phyloP scores from a whole-genome alignment of 2,113 vertebrate species.

The Chiloscyllium plagiosum region DNA sequence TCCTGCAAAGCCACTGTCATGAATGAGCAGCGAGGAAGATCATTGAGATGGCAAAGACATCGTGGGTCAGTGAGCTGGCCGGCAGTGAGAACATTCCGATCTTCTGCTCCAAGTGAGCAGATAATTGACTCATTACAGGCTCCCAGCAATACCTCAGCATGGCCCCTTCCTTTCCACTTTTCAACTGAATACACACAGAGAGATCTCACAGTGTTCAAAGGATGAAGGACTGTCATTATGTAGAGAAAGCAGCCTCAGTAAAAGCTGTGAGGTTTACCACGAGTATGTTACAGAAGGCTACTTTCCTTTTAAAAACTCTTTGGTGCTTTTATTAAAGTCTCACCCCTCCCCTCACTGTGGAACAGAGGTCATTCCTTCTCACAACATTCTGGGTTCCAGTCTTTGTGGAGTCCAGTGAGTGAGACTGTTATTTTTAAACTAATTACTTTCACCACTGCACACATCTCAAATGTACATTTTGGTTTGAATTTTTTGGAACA shows the following conservation, averaged over 20 bases:
- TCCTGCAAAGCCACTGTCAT: background rate
- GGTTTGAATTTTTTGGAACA: background rate
- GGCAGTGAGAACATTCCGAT: background rate
- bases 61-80: background rate
- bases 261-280: background rate
- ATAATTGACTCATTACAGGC: background rate
- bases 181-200: background rate
- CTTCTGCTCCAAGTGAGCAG: background rate
- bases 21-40: background rate
- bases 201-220: background rate
- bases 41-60: background rate
- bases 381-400: background rate
- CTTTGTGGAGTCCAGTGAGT: background rate
- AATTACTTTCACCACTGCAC: background rate
- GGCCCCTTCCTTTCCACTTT: background rate
- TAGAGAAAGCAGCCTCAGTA: background rate
- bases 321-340: background rate
- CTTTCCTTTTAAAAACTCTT: background rate
- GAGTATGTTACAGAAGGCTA: background rate
- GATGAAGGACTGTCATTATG: background rate
- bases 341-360: too few relatives aligned
- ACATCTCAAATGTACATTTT: background rate
- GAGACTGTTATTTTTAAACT: background rate
- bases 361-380: background rate
- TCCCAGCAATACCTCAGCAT: background rate